Conservation (phyloP, 35 echinoderm and acorn worm species). For the Holothuria glaberrima region DNA sequence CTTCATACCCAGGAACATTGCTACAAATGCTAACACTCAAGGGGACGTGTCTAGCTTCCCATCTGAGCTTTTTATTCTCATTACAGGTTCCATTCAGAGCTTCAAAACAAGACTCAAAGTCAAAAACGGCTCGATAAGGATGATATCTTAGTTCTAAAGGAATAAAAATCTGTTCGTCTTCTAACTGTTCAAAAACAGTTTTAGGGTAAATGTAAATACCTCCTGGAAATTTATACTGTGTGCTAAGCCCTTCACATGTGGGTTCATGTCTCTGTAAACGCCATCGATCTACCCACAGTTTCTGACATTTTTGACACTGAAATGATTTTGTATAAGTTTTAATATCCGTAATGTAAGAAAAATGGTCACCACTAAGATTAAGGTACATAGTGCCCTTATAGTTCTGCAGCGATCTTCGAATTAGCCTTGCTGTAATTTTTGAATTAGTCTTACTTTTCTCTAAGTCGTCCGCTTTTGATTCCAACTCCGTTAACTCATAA, state of each 20-base stretch:
- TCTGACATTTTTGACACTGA: conserved; percentile 23
- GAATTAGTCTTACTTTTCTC: not conserved
- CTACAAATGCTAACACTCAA: conserved; percentile 39
- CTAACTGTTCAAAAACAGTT: not conserved
- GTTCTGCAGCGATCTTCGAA: too few species aligned
- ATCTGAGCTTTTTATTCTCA: not conserved
- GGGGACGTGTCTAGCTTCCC: conserved; percentile 23
- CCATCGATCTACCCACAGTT: conserved; percentile 25
- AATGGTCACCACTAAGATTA: not conserved
- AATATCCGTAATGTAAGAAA: not conserved
- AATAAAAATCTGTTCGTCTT: conserved; percentile 20
- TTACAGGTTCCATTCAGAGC: not conserved
- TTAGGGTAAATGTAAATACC: conserved; percentile 22
- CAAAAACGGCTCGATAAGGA: conserved; percentile 26
- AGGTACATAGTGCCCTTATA: not conserved
- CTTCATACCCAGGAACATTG: conserved; percentile 30
- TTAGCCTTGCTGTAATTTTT: not conserved
- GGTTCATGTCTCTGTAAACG: conserved; percentile 13
- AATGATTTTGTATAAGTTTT: not conserved
- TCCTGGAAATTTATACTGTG: conserved; percentile 44
- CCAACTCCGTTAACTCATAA: not conserved
- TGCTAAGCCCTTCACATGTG: conserved; percentile 10
- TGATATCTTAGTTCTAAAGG: not conserved
- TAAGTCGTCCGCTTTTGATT: not conserved
- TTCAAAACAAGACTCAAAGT: conserved; percentile 21